Base-by-base conservation (phyloP, 2,797 vertebrate species). In the Dicrostonyx torquatus region DNA sequence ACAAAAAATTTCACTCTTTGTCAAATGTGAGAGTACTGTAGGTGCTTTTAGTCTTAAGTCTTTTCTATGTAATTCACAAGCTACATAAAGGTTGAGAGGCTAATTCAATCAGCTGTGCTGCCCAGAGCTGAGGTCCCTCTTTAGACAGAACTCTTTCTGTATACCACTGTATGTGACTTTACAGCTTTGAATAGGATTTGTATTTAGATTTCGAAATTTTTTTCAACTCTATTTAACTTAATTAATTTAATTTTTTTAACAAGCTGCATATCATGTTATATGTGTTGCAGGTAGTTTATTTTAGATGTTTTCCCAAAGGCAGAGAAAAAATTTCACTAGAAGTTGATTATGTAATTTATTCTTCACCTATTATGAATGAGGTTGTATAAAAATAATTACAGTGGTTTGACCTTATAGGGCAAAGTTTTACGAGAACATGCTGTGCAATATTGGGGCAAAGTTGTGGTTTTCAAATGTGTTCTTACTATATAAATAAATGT, bases 141-240 rank as follows among this genome's bases (percentile, higher is more conserved):
- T 90, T 45, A 64, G 20, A 13, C 2, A 48, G 29, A 14, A 15
- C 11, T 26, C 6, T 91, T 31, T 89, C 17, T 73, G n/a, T 8
- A 75, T 5, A 26, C 5, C 12, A 2, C 1, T 90, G 6, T 60
- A 17, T 20, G 45, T 85, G 62, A 90, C 22, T 58, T 90, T 84
- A 82, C 79, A 55, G 78, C 89, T 76, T 15, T 24, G 72, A 26
- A 76, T 5, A 83, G 4, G 1, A 43, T 78, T 93, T 93, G 70
- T 29, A 45, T 60, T 43, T 84, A 70, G 29, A 45, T 60, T 43
- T 87, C 58, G 29, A 68, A 8, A 12, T 5, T 83, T 14, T 70
- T 64, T 90, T 93, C 13, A 79, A 55, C 78, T 94, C 24, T 53
- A 73, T 53, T 75, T 92, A 60, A 87, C 66, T 93, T 77, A 66